Percentiles rank a stretch among this genome's conserved stretches.
phyloP scores from a whole-genome alignment of 2,888 invertebrate species.

The Cephus sareptanus region DNA sequence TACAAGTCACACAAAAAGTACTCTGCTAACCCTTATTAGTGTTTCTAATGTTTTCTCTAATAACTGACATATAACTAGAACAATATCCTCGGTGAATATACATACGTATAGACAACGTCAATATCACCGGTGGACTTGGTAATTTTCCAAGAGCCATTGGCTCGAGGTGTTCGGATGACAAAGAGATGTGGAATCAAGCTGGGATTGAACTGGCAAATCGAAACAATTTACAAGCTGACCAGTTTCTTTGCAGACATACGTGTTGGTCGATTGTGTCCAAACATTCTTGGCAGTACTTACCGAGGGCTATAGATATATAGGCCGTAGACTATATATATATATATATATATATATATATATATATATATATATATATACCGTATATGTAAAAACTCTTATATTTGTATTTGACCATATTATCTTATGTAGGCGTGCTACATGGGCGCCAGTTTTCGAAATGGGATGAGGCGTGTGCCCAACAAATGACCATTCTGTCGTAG shows the following conservation, averaged over 20 bases:
- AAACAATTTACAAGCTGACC: neutral
- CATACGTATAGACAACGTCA: neutral
- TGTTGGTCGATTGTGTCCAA: neutral
- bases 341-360: neutral
- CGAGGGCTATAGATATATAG: neutral
- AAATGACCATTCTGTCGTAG: conserved; percentile 38
- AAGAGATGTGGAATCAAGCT: neutral
- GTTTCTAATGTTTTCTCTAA: neutral
- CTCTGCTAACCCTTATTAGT: neutral
- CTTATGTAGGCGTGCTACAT: conserved; percentile 14
- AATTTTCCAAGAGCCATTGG: neutral
- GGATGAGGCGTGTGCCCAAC: conserved; percentile 30
- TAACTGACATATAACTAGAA: neutral
- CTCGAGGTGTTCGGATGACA: neutral
- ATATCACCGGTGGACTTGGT: neutral
- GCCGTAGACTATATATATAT: too few species aligned
- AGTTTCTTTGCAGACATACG: neutral
- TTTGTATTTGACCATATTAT: conserved; percentile 16
- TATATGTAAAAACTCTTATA: neutral
- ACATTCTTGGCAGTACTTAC: neutral
- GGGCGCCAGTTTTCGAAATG: conserved; percentile 6
- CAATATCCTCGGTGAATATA: neutral
- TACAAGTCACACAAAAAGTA: neutral
- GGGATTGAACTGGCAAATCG: neutral
- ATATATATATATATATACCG: neutral